These are phyloP conservation scores for Parnassius mnemosyne DNA, from an alignment of 2,888 invertebrate species.

Conservation along the genomic window DNA sequence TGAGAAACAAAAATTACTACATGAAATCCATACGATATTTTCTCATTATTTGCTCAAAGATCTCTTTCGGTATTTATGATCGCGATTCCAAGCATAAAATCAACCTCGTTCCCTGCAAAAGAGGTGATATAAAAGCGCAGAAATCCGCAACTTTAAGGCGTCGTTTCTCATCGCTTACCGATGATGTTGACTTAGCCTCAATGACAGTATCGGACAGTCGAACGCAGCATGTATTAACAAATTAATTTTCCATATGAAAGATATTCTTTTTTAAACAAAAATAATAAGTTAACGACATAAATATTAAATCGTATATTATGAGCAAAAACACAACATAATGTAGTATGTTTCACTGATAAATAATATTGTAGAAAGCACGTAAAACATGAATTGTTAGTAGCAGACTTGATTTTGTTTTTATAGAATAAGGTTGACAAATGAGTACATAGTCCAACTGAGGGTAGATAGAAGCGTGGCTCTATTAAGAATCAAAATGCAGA, in stretches of 20 bases:
- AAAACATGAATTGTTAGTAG: too few relatives aligned
- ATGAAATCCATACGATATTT: conserved; percentile 17
- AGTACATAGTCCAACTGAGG: too few relatives aligned
- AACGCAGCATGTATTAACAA: conserved; percentile 28
- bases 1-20: conserved; percentile 23
- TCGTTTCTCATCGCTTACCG: conserved; percentile 67
- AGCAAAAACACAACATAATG: too few relatives aligned
- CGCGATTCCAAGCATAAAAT: conserved; percentile 45
- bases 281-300: too few relatives aligned
- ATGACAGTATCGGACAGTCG: conserved; percentile 44
- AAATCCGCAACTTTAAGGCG: conserved; percentile 67
- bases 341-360: too few relatives aligned
- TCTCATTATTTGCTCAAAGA: conserved; percentile 39
- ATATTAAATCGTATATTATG: too few relatives aligned
- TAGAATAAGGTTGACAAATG: too few relatives aligned
- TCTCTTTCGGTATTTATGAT: conserved; percentile 47
- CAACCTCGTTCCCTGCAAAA: conserved; percentile 39
- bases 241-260: conserved; percentile 20
- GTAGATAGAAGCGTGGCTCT: too few relatives aligned
- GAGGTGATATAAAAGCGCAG: conserved; percentile 60
- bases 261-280: too few relatives aligned
- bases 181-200: conserved; percentile 60
- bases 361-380: too few relatives aligned
- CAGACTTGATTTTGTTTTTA: too few relatives aligned
- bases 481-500: too few relatives aligned